Percentiles rank a stretch among this genome's conserved stretches.
Evolutionary conservation across 2,888 invertebrate genomes (phyloP).

Genomic region (Megaustenia siamemsis): DNA sequence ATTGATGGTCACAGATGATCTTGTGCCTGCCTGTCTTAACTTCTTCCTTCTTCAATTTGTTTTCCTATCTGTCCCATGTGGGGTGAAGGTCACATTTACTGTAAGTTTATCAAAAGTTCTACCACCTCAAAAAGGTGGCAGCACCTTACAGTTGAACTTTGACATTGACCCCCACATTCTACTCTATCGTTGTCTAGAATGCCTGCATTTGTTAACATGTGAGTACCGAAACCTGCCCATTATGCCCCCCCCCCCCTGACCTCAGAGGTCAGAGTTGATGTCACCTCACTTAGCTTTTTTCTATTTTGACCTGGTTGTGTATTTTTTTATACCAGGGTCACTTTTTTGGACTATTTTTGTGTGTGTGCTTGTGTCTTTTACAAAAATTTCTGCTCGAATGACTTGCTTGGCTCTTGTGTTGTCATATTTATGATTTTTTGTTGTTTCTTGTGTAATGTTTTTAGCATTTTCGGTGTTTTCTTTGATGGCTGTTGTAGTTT

Average conservation of each 20-base stretch:
- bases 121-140: background rate
- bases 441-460: background rate
- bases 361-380: no score
- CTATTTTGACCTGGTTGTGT: background rate
- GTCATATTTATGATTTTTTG: no score
- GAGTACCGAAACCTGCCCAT: slow-evolving; percentile 50
- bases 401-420: background rate
- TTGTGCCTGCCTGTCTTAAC: background rate
- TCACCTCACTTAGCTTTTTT: background rate
- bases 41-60: background rate
- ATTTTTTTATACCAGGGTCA: background rate
- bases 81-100: background rate
- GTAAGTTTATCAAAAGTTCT: background rate
- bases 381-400: background rate
- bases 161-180: background rate
- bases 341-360: background rate
- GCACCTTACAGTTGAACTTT: background rate
- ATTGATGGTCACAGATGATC: no score
- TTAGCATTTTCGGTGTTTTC: background rate
- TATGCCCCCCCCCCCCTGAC: background rate
- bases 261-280: background rate
- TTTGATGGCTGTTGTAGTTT: background rate
- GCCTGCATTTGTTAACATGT: slow-evolving; percentile 62
- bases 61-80: background rate
- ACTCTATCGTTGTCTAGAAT: slow-evolving; percentile 57